Conservation (phyloP, 2,888 invertebrate genomes). For the Pinctada fucata region DNA sequence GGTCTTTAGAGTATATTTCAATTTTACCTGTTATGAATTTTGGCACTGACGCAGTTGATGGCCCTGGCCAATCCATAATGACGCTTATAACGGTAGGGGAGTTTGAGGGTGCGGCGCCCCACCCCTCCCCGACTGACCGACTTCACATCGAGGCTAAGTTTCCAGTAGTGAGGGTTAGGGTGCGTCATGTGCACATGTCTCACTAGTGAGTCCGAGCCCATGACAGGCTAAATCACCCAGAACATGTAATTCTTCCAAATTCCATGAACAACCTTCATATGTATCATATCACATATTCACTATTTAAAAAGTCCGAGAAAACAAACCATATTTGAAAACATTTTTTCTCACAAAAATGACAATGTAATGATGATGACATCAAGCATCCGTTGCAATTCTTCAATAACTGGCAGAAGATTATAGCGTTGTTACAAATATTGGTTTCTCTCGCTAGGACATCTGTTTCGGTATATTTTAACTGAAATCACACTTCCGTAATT, state of each 20-base stretch:
- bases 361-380: neutral
- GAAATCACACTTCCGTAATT: neutral
- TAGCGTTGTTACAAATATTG: neutral
- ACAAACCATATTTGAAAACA: neutral
- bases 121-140: conserved; percentile 30
- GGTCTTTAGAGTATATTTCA: too few relatives aligned
- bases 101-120: conserved; percentile 16
- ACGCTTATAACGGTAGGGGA: conserved; percentile 21
- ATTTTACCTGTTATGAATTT: conserved; percentile 38
- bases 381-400: neutral
- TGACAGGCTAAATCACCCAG: neutral
- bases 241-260: neutral
- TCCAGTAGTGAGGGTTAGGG: conserved; percentile 22
- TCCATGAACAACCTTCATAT: neutral
- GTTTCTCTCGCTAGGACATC: neutral
- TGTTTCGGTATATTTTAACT: neutral
- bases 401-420: neutral
- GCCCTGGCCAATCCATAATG: conserved; percentile 39
- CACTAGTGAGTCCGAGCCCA: conserved; percentile 31
- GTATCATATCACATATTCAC: too few relatives aligned
- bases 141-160: conserved; percentile 26
- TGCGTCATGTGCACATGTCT: conserved; percentile 34
- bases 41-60: conserved; percentile 43
- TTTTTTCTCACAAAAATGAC: neutral
- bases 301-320: too few relatives aligned